These are phyloP conservation scores for Drosophila lowei DNA, from an alignment of 1,140 invertebrate species.

Conservation along the genomic window DNA sequence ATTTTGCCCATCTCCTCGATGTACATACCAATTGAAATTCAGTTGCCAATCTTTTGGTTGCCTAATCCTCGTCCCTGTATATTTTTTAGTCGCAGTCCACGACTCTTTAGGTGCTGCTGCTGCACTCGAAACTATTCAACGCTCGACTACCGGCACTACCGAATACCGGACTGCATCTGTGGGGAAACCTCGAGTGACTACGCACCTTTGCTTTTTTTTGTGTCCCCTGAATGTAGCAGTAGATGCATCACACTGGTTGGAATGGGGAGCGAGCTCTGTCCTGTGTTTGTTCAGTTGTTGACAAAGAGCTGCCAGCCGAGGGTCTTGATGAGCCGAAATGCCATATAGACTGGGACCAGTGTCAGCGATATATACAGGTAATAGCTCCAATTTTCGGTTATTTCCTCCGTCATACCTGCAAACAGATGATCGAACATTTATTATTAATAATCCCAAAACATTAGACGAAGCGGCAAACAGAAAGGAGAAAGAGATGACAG, in stretches of 20 bases:
- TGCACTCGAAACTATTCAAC: conserved; percentile 4
- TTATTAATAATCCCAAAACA: conserved; percentile 24
- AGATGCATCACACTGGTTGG: neutral
- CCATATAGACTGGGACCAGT: conserved; percentile 82
- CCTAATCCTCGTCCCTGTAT: too few relatives aligned
- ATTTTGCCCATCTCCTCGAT: too few relatives aligned
- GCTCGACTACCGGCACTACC: conserved; percentile 26
- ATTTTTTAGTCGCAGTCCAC: neutral
- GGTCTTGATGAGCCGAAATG: conserved; percentile 82
- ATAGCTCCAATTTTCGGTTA: conserved; percentile 80
- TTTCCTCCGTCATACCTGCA: conserved; percentile 81
- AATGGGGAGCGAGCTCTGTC: too few relatives aligned
- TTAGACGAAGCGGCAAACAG: neutral
- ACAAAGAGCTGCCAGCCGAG: conserved; percentile 82
- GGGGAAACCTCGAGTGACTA: conserved; percentile 57
- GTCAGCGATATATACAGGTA: conserved; percentile 80
- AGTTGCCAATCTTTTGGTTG: too few relatives aligned
- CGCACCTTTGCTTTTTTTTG: conserved; percentile 48
- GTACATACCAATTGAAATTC: too few relatives aligned
- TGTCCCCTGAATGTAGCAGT: conserved; percentile 2
- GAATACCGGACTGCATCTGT: conserved; percentile 39
- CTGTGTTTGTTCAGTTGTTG: conserved; percentile 77
- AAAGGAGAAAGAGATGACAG: neutral
- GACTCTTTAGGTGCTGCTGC: neutral
- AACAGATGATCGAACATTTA: conserved; percentile 10